Conservation (phyloP, 2,888 invertebrate species). For the Andrena praecox region DNA sequence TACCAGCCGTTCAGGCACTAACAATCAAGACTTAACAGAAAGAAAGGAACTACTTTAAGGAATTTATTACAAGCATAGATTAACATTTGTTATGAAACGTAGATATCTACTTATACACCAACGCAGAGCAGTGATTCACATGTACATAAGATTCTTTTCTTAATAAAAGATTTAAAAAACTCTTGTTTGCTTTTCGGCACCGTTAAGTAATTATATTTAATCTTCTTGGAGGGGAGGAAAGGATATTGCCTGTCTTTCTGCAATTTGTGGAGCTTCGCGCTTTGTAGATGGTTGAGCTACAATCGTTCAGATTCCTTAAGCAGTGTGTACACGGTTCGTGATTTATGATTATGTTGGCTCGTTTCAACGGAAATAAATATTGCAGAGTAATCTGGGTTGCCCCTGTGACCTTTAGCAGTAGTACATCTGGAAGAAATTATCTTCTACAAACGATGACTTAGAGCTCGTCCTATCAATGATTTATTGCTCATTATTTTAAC, state of each 20-base stretch:
- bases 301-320: neutral
- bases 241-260: too few relatives aligned
- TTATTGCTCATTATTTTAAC: conserved; percentile 13
- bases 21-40: conserved; percentile 62
- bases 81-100: conserved; percentile 73
- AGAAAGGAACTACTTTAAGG: conserved; percentile 54
- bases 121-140: conserved; percentile 60
- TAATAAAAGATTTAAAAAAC: conserved; percentile 74
- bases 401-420: conserved; percentile 35
- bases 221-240: too few relatives aligned
- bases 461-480: neutral
- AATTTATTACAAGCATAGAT: conserved; percentile 64
- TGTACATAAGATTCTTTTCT: conserved; percentile 79
- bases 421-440: conserved; percentile 20
- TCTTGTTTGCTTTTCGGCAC: neutral
- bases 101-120: conserved; percentile 69
- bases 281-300: too few relatives aligned
- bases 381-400: conserved; percentile 22
- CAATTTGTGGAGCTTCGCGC: too few relatives aligned
- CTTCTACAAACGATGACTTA: neutral
- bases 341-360: neutral
- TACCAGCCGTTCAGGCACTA: conserved; percentile 47
- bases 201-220: too few relatives aligned
- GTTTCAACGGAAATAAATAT: neutral
- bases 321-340: too few relatives aligned